A percentile compares a stretch with the other conserved stretches of the same genome.
Evolutionary conservation across 2,888 invertebrate genomes (phyloP).

Genomic region (Branchipolynoe longqiensis): DNA sequence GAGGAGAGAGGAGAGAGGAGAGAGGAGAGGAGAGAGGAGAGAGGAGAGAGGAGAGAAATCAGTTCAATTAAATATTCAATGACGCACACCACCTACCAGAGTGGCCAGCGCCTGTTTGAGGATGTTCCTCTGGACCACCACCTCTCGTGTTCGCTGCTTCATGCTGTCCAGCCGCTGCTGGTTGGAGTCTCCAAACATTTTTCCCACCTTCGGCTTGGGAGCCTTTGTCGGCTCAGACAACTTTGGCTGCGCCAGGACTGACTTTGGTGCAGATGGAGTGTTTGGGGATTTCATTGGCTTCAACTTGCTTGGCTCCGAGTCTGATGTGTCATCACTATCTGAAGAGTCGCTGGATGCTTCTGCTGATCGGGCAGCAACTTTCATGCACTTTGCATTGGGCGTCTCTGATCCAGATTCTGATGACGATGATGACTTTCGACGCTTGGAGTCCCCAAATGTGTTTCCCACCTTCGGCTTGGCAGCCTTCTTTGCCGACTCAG

Average conservation of each 20-base stretch:
- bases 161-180: slow-evolving; percentile 61
- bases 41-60: no score
- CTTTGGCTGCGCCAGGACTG: no score
- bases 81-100: slow-evolving; percentile 64
- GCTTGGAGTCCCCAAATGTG: slow-evolving; percentile 22
- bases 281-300: not conserved
- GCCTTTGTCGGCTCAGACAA: not conserved
- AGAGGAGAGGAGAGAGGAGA: no score
- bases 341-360: no score
- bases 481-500: not conserved
- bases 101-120: slow-evolving; percentile 60
- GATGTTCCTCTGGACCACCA: slow-evolving; percentile 54
- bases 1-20: not conserved
- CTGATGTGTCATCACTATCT: not conserved
- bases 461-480: not conserved
- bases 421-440: no score
- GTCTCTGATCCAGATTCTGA: no score
- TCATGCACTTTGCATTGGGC: no score
- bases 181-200: slow-evolving; percentile 28
- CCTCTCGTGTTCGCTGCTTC: slow-evolving; percentile 59
- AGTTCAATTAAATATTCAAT: not conserved
- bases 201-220: not conserved
- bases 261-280: not conserved
- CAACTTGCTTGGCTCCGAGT: no score
- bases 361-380: no score